These are phyloP conservation scores for Ammodytes dubius DNA, from an alignment of 2,113 vertebrate species.

Conservation along the genomic window DNA sequence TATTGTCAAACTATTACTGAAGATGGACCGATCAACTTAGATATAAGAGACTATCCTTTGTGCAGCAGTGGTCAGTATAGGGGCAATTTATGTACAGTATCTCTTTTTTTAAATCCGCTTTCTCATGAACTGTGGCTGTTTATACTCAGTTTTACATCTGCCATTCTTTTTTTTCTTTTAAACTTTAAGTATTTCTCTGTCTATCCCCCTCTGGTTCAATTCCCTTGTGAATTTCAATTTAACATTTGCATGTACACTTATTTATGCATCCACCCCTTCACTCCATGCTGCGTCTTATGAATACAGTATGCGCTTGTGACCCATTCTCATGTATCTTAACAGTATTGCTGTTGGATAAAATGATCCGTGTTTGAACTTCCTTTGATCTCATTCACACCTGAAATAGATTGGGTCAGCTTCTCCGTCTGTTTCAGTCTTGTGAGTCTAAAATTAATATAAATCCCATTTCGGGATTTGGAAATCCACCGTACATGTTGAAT, in stretches of 20 bases:
- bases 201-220: too few relatives aligned
- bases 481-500: constrained; percentile 16
- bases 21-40: too few relatives aligned
- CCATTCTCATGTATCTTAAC: constrained; percentile 8
- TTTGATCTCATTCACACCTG: constrained; percentile 67
- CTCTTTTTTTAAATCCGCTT: too few relatives aligned
- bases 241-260: neutral
- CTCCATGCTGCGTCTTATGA: neutral
- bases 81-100: too few relatives aligned
- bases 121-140: neutral
- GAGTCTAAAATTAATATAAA: constrained; percentile 62
- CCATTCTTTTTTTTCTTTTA: neutral
- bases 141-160: neutral
- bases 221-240: neutral
- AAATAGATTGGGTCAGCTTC: constrained; percentile 36
- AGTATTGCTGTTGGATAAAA: constrained; percentile 16
- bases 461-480: constrained; percentile 45
- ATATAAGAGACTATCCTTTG: too few relatives aligned
- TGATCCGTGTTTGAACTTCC: constrained; percentile 49
- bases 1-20: too few relatives aligned
- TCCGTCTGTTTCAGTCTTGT: constrained; percentile 35
- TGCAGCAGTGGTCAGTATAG: too few relatives aligned
- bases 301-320: constrained; percentile 6
- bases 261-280: neutral
- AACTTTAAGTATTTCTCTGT: neutral